phyloP scores from a whole-genome alignment of 2,113 vertebrate genomes.

The Gymnocephalus cernua region DNA sequence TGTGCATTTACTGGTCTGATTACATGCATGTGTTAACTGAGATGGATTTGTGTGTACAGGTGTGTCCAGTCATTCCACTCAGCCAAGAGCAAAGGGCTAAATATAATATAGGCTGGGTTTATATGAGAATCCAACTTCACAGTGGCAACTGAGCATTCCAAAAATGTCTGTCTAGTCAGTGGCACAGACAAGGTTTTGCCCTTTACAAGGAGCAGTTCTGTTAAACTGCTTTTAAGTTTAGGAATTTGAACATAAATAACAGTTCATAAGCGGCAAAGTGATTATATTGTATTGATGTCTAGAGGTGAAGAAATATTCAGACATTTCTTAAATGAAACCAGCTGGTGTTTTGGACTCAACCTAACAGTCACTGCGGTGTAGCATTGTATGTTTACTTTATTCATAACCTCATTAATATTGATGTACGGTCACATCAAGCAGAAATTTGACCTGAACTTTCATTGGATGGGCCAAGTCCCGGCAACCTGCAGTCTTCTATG shows the following conservation, averaged over 20 bases:
- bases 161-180: neutral
- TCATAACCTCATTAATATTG: constrained; percentile 18
- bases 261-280: neutral
- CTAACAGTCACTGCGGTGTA: neutral
- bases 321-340: neutral
- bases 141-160: neutral
- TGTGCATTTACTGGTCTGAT: neutral
- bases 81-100: neutral
- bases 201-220: neutral
- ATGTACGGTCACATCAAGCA: neutral
- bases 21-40: neutral
- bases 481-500: constrained; percentile 16
- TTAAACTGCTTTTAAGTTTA: neutral
- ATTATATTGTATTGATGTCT: neutral
- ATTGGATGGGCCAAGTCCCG: constrained; percentile 26
- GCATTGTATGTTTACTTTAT: constrained; percentile 10
- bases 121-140: neutral
- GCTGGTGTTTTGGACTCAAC: neutral
- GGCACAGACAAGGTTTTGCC: neutral
- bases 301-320: neutral
- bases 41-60: neutral
- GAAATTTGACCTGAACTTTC: constrained; percentile 27
- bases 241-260: neutral
- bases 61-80: constrained; percentile 1
- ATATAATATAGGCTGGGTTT: neutral